Evolutionary conservation across 2,113 vertebrate species (phyloP).

Genomic region (Agapornis roseicollis): DNA sequence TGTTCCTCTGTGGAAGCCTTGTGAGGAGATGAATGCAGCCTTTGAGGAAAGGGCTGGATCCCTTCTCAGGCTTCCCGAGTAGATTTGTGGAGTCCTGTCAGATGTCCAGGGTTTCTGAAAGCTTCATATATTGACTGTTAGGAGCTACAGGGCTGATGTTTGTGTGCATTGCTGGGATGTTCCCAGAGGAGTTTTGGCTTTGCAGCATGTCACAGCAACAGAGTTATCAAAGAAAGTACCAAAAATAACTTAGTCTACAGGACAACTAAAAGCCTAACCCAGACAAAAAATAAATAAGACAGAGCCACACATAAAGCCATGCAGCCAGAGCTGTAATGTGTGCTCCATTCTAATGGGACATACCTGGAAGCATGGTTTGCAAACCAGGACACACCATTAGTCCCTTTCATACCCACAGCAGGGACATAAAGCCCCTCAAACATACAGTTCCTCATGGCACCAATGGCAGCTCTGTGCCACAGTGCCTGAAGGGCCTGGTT

Average conservation of each 20-base stretch:
- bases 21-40: conserved; percentile 49
- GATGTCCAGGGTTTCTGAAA: conserved; percentile 26
- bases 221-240: conserved; percentile 52
- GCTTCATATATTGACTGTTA: neutral
- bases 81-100: neutral
- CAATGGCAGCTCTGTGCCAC: neutral
- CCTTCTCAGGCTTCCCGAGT: neutral
- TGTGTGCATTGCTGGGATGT: neutral
- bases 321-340: neutral
- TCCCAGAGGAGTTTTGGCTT: conserved; percentile 15
- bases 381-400: neutral
- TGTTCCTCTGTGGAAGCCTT: conserved; percentile 38
- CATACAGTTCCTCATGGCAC: rapidly evolving
- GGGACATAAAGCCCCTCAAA: neutral
- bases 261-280: neutral
- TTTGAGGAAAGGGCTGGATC: conserved; percentile 50
- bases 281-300: conserved; percentile 21
- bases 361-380: neutral
- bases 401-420: neutral
- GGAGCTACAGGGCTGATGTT: conserved; percentile 10
- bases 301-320: conserved; percentile 5
- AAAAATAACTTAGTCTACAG: conserved; percentile 34
- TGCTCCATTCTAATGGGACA: neutral
- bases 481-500: neutral
- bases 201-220: neutral